Evolutionary conservation across 2,113 vertebrate species (phyloP), one percentile per base, ranked within the genome.

Genomic region (Sceloporus undulatus): DNA sequence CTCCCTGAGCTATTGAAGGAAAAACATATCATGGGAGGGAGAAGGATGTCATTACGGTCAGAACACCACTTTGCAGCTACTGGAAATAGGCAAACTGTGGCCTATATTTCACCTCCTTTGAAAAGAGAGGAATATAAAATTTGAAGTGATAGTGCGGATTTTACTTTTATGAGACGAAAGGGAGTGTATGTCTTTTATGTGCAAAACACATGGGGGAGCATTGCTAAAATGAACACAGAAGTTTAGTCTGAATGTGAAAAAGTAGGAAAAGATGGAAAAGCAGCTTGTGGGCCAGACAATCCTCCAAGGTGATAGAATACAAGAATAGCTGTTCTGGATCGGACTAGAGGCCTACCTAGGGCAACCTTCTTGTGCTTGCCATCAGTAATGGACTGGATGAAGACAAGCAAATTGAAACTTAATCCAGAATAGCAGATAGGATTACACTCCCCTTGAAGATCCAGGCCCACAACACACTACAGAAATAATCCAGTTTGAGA

Each of bases 191-290:
- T 77, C 86, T 89, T 75, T 85, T 59, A 34, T 54, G 73, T 23
- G 18, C 2, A 34, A 21, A 25, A 54, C 27, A 23, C 48, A 56
- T 52, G 76, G 85, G 42, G 52, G 52, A 68, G 62, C 73, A 86
- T 16, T 70, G 42, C 3, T 6, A 79, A 90, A 87, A 18, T 38
- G 85, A 91, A 82, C 16, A 9, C 40, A 82, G 52, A 87, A 85
- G 9, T 8, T 89, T 85, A 34, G 90, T 48, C 70, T 89, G 71
- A 19, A 66, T 90, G 88, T 74, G 54, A 25, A 87, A 18, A n/a
- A n/a, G n/a, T n/a, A n/a, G n/a, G n/a, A n/a, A n/a, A n/a, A n/a
- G n/a, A n/a, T n/a, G n/a, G n/a, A n/a, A n/a, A n/a, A n/a, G n/a
- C n/a, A n/a, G n/a, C n/a, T n/a, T n/a, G n/a, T n/a, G n/a, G n/a